A percentile compares a stretch with the other conserved stretches of the same genome.
These are phyloP conservation scores for Bellardia pandia DNA, from an alignment of 2,888 invertebrate species.

Conservation along the genomic window DNA sequence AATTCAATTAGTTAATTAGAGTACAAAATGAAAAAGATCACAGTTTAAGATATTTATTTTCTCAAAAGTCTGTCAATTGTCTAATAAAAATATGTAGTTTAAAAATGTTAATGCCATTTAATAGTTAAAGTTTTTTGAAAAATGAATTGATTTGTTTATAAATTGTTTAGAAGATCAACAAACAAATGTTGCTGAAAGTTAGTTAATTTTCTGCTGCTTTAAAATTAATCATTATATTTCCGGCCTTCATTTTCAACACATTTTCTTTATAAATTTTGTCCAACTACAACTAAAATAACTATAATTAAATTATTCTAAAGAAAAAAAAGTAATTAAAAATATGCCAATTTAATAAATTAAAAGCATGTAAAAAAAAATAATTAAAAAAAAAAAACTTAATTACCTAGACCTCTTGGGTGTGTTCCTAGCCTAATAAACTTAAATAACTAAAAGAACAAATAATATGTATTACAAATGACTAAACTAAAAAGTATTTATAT, in stretches of 20 bases:
- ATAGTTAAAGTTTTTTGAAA: too few relatives aligned
- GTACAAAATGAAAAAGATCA: neutral
- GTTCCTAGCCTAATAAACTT: constrained; percentile 48
- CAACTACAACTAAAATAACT: constrained; percentile 60
- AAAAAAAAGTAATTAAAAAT: constrained; percentile 37
- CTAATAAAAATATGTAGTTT: neutral
- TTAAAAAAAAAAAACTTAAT: constrained; percentile 77
- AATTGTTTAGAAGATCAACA: too few relatives aligned
- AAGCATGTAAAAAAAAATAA: constrained; percentile 75
- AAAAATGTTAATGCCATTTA: too few relatives aligned
- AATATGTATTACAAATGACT: neutral
- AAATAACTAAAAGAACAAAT: constrained; percentile 2
- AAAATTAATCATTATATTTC: constrained; percentile 1
- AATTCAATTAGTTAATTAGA: neutral
- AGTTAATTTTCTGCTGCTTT: too few relatives aligned
- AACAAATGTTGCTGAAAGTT: too few relatives aligned
- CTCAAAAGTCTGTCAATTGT: neutral
- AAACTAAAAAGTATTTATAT: constrained; percentile 10
- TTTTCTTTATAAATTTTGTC: constrained; percentile 46
- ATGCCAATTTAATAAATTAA: constrained; percentile 86
- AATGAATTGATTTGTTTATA: too few relatives aligned
- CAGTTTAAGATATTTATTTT: neutral
- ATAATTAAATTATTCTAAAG: constrained; percentile 34
- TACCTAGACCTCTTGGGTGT: constrained; percentile 60
- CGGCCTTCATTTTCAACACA: neutral